Conservation (phyloP, 2,888 invertebrate genomes). For the Deilephila porcellus region DNA sequence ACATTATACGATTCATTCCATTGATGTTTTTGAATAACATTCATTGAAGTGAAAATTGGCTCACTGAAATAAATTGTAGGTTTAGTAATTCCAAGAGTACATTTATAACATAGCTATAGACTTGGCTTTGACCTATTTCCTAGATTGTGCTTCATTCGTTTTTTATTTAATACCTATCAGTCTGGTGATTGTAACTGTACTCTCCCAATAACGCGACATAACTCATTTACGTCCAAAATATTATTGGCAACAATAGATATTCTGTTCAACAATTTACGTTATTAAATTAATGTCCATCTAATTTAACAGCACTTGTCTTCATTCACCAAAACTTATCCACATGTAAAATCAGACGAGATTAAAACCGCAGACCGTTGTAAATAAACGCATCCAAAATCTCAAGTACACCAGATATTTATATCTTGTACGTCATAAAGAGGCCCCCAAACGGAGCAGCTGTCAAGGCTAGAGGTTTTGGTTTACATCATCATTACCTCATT, state of each 20-base stretch:
- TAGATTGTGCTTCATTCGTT: too few species aligned
- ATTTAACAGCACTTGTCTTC: not conserved
- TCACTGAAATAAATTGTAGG: not conserved
- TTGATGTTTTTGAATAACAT: slow-evolving; percentile 6
- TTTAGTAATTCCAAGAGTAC: not conserved
- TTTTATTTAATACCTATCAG: too few species aligned
- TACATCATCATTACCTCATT: slow-evolving; percentile 65
- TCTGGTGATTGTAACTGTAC: too few species aligned
- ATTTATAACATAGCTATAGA: too few species aligned
- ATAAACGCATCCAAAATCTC: slow-evolving; percentile 14
- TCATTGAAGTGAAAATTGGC: not conserved
- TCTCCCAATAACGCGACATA: not conserved
- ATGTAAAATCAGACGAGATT: not conserved
- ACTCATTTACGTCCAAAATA: not conserved
- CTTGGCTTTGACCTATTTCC: too few species aligned
- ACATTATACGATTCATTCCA: slow-evolving; percentile 1
- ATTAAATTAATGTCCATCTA: not conserved
- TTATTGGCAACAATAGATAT: not conserved
- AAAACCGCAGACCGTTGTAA: not conserved
- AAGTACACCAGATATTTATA: slow-evolving; percentile 28
- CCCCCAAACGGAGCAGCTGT: slow-evolving; percentile 52
- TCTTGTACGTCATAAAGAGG: slow-evolving; percentile 49
- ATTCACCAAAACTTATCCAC: not conserved
- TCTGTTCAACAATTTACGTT: not conserved
- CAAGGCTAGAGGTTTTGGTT: slow-evolving; percentile 66